These are phyloP conservation scores for Melitaea athalia DNA, from an alignment of 2,888 invertebrate species.

Conservation along the genomic window DNA sequence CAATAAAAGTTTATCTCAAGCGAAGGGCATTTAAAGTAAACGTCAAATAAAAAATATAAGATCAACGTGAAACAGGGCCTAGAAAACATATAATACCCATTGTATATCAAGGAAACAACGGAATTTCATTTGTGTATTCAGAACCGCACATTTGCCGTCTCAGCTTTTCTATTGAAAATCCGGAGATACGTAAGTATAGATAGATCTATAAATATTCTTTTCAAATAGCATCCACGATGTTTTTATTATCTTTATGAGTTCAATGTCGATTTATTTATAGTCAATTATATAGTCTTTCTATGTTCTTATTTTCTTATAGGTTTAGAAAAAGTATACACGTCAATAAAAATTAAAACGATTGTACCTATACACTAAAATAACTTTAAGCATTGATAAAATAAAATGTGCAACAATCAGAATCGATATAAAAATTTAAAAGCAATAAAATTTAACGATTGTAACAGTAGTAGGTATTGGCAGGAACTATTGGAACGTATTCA, in stretches of 20 bases:
- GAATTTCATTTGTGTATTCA: constrained; percentile 14
- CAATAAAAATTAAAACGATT: neutral
- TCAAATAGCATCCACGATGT: neutral
- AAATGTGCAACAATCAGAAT: constrained; percentile 10
- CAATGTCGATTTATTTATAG: neutral
- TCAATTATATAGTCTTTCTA: neutral
- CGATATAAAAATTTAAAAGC: constrained; percentile 36
- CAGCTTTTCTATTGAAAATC: constrained; percentile 10
- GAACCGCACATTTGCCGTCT: constrained; percentile 10
- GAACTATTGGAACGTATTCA: constrained; percentile 41
- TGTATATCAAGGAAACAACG: constrained; percentile 6
- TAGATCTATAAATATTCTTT: constrained; percentile 6
- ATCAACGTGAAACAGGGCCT: constrained; percentile 1
- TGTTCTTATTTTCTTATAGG: too few relatives aligned
- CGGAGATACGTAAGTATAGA: neutral
- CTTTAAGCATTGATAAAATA: constrained; percentile 8
- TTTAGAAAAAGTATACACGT: neutral
- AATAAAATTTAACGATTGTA: constrained; percentile 39
- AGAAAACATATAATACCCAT: constrained; percentile 10
- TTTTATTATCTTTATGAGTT: neutral
- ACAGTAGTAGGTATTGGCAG: constrained; percentile 27
- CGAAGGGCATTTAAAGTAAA: constrained; percentile 4
- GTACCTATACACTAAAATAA: neutral
- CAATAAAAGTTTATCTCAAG: neutral
- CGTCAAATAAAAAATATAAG: constrained; percentile 5